A percentile compares a stretch with the other conserved stretches of the same genome.
Conservation (phyloP, 2,113 vertebrate genomes). For the Sturnus vulgaris region DNA sequence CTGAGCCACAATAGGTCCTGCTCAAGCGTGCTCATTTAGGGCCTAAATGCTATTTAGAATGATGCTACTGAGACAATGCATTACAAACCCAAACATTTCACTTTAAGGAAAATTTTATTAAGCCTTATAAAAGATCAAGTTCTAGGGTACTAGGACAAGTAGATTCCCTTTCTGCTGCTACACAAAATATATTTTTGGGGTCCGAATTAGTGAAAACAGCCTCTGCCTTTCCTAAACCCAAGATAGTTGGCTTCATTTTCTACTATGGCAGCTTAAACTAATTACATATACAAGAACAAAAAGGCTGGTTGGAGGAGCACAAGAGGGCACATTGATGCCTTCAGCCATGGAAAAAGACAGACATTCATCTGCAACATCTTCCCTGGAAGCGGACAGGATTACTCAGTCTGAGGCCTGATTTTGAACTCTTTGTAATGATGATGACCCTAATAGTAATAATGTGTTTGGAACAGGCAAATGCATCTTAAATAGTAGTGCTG, state of each 20-base stretch:
- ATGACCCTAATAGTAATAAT: background rate
- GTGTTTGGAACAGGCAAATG: background rate
- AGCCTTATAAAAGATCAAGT: background rate
- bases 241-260: background rate
- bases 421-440: background rate
- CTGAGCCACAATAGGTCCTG: background rate
- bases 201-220: background rate
- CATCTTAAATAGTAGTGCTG: background rate
- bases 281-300: background rate
- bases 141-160: background rate
- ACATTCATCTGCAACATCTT: background rate
- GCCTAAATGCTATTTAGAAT: background rate
- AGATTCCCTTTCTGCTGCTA: background rate
- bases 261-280: background rate
- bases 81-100: background rate
- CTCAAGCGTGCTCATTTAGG: background rate
- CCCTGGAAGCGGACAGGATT: background rate
- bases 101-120: background rate
- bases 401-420: background rate
- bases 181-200: background rate
- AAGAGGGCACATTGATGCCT: background rate
- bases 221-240: background rate
- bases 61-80: background rate
- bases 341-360: background rate
- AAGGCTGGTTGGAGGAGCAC: background rate